A percentile compares a stretch with the other conserved stretches of the same genome.
Conservation (phyloP, 1,140 invertebrate genomes). For the Pachypeltis micranthus region DNA sequence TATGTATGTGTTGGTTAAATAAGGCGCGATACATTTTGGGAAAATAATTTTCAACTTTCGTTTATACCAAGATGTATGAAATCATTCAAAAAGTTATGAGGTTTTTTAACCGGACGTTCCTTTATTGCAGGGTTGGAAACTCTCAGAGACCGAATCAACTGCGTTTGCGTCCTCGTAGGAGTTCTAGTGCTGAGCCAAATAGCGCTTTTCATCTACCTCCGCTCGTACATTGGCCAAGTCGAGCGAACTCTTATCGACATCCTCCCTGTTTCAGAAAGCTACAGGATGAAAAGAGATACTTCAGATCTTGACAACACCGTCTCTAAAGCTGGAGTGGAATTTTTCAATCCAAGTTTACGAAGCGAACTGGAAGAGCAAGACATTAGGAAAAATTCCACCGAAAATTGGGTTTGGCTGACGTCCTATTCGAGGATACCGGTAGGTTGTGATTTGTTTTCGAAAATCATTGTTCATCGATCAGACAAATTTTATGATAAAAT, state of each 20-base stretch:
- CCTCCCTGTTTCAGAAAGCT: neutral
- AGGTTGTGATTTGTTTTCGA: slow-evolving; percentile 31
- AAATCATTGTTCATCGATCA: neutral
- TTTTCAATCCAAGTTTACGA: slow-evolving; percentile 52
- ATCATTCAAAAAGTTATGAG: neutral
- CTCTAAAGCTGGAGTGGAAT: slow-evolving; percentile 43
- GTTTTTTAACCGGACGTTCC: neutral
- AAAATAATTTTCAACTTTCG: neutral
- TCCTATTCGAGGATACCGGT: slow-evolving; percentile 65
- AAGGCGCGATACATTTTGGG: neutral
- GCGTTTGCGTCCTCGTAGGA: neutral
- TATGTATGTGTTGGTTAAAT: neutral
- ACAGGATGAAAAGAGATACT: neutral
- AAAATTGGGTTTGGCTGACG: slow-evolving; percentile 58
- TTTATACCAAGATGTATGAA: neutral
- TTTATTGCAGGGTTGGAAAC: neutral
- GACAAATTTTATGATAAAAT: neutral
- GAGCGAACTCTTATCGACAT: neutral
- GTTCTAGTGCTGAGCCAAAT: neutral
- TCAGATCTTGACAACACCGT: slow-evolving; percentile 30
- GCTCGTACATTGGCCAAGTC: neutral
- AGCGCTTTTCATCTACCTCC: neutral
- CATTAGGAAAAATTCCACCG: slow-evolving; percentile 14
- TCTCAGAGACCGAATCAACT: neutral
- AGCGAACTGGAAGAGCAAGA: slow-evolving; percentile 46